Conservation (phyloP, 2,888 invertebrate genomes). For the Bhutanitis thaidina region DNA sequence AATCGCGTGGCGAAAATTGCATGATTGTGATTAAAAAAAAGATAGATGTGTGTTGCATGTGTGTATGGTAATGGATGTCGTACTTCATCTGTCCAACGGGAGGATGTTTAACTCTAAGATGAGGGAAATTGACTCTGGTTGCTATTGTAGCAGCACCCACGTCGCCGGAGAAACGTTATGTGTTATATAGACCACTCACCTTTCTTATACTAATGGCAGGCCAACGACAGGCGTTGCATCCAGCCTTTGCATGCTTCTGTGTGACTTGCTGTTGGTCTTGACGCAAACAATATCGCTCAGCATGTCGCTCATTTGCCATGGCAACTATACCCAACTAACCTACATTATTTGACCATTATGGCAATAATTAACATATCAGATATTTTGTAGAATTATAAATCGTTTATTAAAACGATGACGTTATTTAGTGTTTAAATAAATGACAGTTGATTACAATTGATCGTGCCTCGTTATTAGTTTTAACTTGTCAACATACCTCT, state of each 20-base stretch:
- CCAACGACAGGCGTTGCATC: constrained; percentile 14
- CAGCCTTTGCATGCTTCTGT: constrained; percentile 31
- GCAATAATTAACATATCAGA: constrained; percentile 73
- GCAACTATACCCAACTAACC: constrained; percentile 39
- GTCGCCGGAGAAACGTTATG: constrained; percentile 57
- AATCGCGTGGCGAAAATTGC: constrained; percentile 53
- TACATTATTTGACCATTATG: constrained; percentile 32
- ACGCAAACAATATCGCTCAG: constrained; percentile 53
- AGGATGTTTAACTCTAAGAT: constrained; percentile 72
- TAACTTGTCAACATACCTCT: background rate
- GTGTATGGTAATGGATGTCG: constrained; percentile 74
- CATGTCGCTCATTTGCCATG: constrained; percentile 47
- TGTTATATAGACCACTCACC: constrained; percentile 63
- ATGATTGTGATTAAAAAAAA: constrained; percentile 65
- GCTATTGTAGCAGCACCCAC: constrained; percentile 57
- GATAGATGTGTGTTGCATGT: constrained; percentile 79
- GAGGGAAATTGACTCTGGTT: constrained; percentile 76
- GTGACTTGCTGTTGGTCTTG: constrained; percentile 38
- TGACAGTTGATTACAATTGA: constrained; percentile 34
- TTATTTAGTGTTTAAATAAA: constrained; percentile 56
- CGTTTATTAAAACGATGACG: constrained; percentile 50
- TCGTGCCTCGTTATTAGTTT: constrained; percentile 41
- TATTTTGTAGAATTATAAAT: constrained; percentile 37
- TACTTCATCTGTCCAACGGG: constrained; percentile 70
- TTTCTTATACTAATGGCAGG: constrained; percentile 22